Base-by-base conservation (phyloP, 2,888 invertebrate species). In the Philopedon plagiatum region DNA sequence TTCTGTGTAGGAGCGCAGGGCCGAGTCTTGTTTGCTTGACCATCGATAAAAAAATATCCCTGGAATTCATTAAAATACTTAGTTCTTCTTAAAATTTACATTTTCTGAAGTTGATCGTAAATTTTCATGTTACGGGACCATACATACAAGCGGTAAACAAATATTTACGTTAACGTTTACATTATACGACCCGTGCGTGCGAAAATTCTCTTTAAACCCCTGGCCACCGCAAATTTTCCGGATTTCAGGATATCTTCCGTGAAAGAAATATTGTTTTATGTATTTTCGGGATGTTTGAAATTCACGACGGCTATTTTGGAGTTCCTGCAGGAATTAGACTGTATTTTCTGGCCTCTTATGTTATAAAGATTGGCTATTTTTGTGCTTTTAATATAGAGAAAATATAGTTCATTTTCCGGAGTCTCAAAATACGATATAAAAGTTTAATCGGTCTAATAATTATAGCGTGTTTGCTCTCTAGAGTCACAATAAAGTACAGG, bases 181-280 rank as follows among this genome's bases (percentile, higher is more conserved):
- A 9, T 19, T 49, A 9, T 11, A 18, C 11, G 7, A 9, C 11
- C 8, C 7, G 8, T 44, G 18, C 21, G 7, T 56, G 34, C 51
- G 49, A 71, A 71, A 71, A 71, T 65, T 65, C 64, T 32, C 61
- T 41, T 32, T 13, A 60, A 67, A 71, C 58, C 65, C 61, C 71
- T 65, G 65, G 65, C 65, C 60, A 60, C 41, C 71, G 65, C 65
- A 71, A 65, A 71, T 71, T 71, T 71, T 65, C 71, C 71, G 71
- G 71, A 65, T 71, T 71, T 71, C 26, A 71, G 58, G 71, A 71
- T 71, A 32, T 51, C 65, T 34, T 60, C 65, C 51, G 60, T 71
- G 71, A 71, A 71, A 71, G 71, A 71, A 71, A 71, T 71, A 71
- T 71, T 71, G 71, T 71, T 71, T 71, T 65, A 71, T 71, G 71